phyloP scores from a whole-genome alignment of 2,113 vertebrate genomes.

The Thryonomys swinderianus region DNA sequence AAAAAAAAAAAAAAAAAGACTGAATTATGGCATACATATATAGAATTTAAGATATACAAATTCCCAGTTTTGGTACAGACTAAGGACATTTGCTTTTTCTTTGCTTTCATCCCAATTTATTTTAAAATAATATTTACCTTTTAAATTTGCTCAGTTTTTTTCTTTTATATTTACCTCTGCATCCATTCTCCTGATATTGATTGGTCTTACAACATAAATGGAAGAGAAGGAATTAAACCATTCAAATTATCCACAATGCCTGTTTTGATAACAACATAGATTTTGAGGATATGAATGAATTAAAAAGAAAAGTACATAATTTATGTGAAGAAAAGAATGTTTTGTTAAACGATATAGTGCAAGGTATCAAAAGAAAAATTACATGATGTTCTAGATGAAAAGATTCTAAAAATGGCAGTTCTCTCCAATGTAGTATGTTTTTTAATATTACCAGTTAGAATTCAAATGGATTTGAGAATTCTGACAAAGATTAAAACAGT shows the following conservation, averaged over 20 bases:
- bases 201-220: conserved; percentile 6
- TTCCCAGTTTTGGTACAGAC: not conserved
- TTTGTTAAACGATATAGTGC: conserved; percentile 36
- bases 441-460: not conserved
- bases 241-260: not conserved
- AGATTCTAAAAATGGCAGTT: not conserved
- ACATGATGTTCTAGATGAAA: not conserved
- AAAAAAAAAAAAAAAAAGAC: too few species aligned
- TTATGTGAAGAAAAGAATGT: not conserved
- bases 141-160: not conserved
- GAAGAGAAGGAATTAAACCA: not conserved
- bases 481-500: not conserved
- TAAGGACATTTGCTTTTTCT: conserved; percentile 11
- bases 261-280: not conserved
- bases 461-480: not conserved
- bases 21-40: not conserved
- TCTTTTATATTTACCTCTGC: not conserved
- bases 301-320: not conserved
- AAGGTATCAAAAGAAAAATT: not conserved
- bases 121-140: conserved; percentile 41
- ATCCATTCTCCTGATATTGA: not conserved
- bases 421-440: not conserved
- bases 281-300: not conserved
- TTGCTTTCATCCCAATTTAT: not conserved
- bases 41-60: too few species aligned